phyloP scores from a whole-genome alignment of 2,113 vertebrate species.

The Electrona antarctica region DNA sequence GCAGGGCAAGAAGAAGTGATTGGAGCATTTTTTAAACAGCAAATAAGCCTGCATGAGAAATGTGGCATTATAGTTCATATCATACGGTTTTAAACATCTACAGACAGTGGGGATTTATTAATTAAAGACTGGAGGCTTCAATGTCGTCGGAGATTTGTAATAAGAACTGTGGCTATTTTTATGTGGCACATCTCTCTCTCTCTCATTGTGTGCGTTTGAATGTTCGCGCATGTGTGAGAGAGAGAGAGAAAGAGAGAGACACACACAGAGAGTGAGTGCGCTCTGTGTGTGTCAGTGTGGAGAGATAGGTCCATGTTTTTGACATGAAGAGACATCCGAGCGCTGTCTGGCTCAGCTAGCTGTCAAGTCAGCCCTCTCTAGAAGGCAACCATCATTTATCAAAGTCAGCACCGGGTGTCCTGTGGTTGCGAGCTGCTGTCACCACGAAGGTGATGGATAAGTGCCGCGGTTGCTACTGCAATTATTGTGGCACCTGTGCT shows the following conservation, averaged over 20 bases:
- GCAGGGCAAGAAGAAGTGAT: background rate
- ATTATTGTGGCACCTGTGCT: constrained; percentile 22
- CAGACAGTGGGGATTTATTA: background rate
- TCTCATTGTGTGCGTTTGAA: background rate
- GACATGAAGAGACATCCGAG: too few relatives aligned
- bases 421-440: constrained; percentile 25
- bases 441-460: constrained; percentile 47
- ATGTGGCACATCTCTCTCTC: background rate
- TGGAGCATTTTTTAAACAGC: background rate
- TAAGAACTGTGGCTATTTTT: background rate
- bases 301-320: too few relatives aligned
- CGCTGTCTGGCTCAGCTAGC: background rate
- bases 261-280: too few relatives aligned
- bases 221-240: too few relatives aligned
- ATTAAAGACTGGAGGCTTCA: background rate
- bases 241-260: too few relatives aligned
- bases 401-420: constrained; percentile 6
- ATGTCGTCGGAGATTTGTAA: background rate
- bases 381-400: constrained; percentile 42
- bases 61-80: background rate
- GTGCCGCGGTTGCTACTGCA: constrained; percentile 13
- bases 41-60: background rate
- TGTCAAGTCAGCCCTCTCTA: constrained; percentile 36
- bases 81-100: background rate
- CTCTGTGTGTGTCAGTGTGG: too few relatives aligned